Base-by-base conservation (phyloP, 2,888 invertebrate genomes). In the Diploptera punctata region DNA sequence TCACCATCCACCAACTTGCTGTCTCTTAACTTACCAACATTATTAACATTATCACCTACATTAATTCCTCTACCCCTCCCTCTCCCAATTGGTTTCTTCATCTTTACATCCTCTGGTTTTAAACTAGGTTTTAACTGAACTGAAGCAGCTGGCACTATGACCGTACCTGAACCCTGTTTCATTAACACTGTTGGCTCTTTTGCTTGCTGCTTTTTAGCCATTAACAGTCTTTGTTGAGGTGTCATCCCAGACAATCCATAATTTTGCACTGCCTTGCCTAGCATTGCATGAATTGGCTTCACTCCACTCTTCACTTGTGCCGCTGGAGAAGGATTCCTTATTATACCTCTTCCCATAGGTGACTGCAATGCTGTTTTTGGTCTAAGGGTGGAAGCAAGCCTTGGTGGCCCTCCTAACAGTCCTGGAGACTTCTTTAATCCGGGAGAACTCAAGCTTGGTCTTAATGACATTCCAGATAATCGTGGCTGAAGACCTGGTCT, bases 1-100 rank as follows among this genome's bases (percentile, higher is more conserved):
- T 82, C 83, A 9, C 81, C 81, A 19, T 83, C 83, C 0, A 81
- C 81, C 4, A 83, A 75, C 75, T 83, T 83, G 70, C 82, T 83
- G 68, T 83, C 83, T 72, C 82, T 68, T 2, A 33, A 10, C 18
- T 43, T 73, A 18, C 69, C 71, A 13, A 67, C 21, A 29, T 31
- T 49, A 29, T 67, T 70, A 57, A 60, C 26, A 33, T 29, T 10
- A 10, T 47, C 29, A 19, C 52, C 26, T 5, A n/a, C 24, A 31
- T 60, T 18, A 26, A 26, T 16, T 19, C 43, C 70, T 44, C 44
- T 68, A n/a, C 47, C 47, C 47, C 68, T 21, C 4, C 60, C 62
- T 57, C 44, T 71, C 16, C 49, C 67, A 24, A 57, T 26, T 10
- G 26, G 60, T 57, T 54, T 67, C 47, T 61, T 57, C 29, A 13